phyloP scores from a whole-genome alignment of 30 jellyfish, hydroid and myxozoan genomes.

The Pseudorhiza aurosa region DNA sequence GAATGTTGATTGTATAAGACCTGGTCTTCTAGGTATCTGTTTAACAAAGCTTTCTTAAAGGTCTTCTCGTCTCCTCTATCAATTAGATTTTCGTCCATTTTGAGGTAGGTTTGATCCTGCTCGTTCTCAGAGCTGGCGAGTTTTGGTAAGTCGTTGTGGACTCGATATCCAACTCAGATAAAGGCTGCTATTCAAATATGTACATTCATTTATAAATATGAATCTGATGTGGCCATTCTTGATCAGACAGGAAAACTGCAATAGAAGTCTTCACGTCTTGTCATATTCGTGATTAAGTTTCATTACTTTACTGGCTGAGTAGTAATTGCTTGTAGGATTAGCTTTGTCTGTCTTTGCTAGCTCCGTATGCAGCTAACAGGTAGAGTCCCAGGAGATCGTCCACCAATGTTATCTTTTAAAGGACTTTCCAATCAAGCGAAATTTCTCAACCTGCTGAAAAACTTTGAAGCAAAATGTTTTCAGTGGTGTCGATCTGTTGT shows the following conservation, averaged over 20 bases:
- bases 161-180: neutral
- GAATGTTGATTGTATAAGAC: conserved; percentile 19
- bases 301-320: no score
- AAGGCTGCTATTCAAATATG: neutral
- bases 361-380: no score
- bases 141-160: neutral
- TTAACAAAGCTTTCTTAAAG: conserved; percentile 33
- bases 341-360: no score
- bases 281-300: neutral
- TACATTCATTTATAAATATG: neutral
- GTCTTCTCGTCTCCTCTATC: conserved; percentile 7
- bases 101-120: neutral
- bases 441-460: neutral
- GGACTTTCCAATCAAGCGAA: neutral
- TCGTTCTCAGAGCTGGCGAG: neutral
- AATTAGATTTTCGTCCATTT: neutral
- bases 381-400: no score
- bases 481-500: neutral
- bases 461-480: neutral
- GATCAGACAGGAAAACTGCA: neutral
- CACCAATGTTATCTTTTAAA: no score
- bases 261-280: neutral
- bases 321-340: no score
- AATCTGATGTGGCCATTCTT: neutral
- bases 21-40: conserved; percentile 38